Evolutionary conservation across 2,888 invertebrate genomes (phyloP).

Genomic region (Ormyrus thymus): DNA sequence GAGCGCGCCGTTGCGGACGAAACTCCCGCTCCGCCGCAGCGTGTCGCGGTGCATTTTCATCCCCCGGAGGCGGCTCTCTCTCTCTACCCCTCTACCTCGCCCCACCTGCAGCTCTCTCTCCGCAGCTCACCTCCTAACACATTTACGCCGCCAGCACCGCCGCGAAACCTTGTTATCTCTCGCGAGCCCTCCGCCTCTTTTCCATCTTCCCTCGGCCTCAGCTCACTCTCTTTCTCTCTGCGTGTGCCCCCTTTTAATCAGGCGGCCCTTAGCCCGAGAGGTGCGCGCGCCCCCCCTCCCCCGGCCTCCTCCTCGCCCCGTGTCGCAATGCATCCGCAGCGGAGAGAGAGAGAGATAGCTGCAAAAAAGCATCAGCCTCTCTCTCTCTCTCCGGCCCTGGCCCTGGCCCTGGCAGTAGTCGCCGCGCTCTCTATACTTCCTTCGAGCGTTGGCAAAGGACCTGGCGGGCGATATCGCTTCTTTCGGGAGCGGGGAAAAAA

Average conservation of each 20-base stretch:
- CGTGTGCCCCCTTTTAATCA: constrained; percentile 12
- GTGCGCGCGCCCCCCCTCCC: constrained; percentile 4
- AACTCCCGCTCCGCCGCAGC: constrained; percentile 64
- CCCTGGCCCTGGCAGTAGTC: constrained; percentile 26
- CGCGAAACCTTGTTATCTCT: constrained; percentile 51
- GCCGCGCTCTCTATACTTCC: not conserved
- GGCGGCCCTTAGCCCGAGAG: not conserved
- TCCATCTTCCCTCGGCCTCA: not conserved
- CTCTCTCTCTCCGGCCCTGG: constrained; percentile 1
- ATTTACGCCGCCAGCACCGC: constrained; percentile 14
- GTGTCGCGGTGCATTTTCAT: constrained; percentile 69
- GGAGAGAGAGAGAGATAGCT: constrained; percentile 53
- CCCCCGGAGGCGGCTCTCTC: constrained; percentile 25
- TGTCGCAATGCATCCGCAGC: constrained; percentile 74
- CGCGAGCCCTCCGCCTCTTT: not conserved
- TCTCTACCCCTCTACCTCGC: not conserved
- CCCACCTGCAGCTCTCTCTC: not conserved
- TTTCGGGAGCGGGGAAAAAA: not conserved
- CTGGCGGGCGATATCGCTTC: not conserved
- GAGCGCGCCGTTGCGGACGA: constrained; percentile 68
- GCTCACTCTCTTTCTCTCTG: not conserved
- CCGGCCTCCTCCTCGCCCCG: constrained; percentile 49
- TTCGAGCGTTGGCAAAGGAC: not conserved
- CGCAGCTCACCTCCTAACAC: not conserved
- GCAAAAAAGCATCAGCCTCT: not conserved